Evolutionary conservation across 2,113 vertebrate genomes (phyloP).

Genomic region (Myotis davidii): DNA sequence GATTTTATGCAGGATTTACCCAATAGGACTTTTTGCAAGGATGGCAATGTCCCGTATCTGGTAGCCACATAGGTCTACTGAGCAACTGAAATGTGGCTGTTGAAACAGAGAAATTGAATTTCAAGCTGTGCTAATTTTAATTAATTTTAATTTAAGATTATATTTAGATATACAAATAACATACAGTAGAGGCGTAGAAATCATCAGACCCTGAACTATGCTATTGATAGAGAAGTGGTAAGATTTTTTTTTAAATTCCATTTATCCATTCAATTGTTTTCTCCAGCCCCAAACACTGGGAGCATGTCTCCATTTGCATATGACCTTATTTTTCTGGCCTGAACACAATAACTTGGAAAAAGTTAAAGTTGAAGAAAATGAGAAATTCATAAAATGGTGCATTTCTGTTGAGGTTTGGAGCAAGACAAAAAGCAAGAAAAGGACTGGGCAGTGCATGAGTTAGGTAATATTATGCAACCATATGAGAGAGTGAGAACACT

Average conservation of each 20-base stretch:
- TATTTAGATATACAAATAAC: neutral
- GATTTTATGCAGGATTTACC: neutral
- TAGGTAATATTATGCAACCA: fast-evolving
- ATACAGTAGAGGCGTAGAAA: neutral
- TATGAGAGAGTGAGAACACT: neutral
- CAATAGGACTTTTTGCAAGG: neutral
- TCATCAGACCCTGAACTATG: neutral
- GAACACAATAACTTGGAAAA: neutral
- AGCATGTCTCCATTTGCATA: neutral
- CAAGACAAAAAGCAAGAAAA: neutral
- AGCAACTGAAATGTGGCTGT: neutral
- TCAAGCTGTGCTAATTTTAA: neutral
- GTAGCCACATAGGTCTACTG: neutral
- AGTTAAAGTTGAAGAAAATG: neutral
- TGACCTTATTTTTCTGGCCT: neutral
- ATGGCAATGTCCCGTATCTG: neutral
- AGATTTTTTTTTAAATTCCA: neutral
- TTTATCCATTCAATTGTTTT: neutral
- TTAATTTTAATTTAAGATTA: neutral
- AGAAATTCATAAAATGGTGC: neutral
- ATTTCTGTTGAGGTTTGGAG: neutral
- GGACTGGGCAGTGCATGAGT: neutral
- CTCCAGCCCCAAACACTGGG: neutral
- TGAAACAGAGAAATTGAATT: neutral
- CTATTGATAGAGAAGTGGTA: neutral